A percentile compares a stretch with the other conserved stretches of the same genome.
phyloP scores from a whole-genome alignment of 2,888 invertebrate genomes.

The Eutolmus rufibarbis region DNA sequence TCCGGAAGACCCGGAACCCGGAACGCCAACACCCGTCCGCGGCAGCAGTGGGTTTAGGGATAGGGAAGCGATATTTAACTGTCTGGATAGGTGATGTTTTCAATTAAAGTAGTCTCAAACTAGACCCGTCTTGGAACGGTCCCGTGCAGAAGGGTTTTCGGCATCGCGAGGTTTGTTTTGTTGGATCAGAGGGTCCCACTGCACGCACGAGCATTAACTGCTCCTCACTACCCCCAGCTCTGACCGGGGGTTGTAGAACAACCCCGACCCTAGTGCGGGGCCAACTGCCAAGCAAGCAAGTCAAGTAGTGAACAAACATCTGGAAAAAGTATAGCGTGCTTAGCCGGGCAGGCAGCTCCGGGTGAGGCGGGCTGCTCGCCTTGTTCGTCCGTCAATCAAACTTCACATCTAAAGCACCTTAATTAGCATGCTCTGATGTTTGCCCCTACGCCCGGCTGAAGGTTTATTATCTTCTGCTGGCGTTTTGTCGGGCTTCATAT shows the following conservation, averaged over 20 bases:
- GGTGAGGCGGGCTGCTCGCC: background rate
- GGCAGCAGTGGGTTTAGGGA: background rate
- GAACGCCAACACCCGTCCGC: background rate
- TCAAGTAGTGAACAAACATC: constrained; percentile 6
- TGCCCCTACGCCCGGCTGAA: background rate
- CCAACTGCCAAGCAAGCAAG: constrained; percentile 14
- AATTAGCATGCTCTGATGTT: constrained; percentile 25
- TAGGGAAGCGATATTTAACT: background rate
- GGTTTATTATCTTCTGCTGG: constrained; percentile 4
- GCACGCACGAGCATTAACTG: background rate
- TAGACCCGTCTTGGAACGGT: background rate
- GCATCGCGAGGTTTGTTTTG: background rate
- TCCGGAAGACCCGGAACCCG: background rate
- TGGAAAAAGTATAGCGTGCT: constrained; percentile 9
- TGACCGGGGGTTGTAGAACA: background rate
- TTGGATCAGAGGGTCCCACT: background rate
- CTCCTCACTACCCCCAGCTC: background rate
- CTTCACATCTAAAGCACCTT: constrained; percentile 6
- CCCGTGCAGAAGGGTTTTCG: background rate
- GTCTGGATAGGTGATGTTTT: background rate
- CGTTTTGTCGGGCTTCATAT: background rate
- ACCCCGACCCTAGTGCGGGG: background rate
- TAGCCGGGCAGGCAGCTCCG: background rate
- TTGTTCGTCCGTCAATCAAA: constrained; percentile 14
- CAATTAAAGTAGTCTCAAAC: background rate